phyloP scores from a whole-genome alignment of 2,113 vertebrate species.

The Bettongia penicillata region DNA sequence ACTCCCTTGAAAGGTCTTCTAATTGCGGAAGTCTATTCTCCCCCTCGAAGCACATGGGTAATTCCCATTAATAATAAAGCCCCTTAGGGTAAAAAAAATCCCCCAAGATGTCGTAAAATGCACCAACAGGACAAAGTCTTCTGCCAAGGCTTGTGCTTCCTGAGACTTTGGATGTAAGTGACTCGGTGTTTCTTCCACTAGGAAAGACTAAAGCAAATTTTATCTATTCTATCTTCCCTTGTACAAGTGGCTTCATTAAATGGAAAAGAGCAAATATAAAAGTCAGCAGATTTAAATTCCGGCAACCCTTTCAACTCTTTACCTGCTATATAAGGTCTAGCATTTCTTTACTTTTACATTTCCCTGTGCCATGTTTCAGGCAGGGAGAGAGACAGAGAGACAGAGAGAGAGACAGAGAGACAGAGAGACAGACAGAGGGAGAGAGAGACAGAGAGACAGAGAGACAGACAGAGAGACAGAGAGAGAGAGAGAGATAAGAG shows the following conservation, averaged over 20 bases:
- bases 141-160: constrained; percentile 52
- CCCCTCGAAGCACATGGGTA: constrained; percentile 50
- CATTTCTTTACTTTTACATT: constrained; percentile 7
- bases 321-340: neutral
- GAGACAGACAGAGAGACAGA: neutral
- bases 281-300: constrained; percentile 60
- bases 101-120: constrained; percentile 52
- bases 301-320: neutral
- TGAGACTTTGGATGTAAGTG: constrained; percentile 43
- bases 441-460: neutral
- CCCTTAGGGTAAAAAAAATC: constrained; percentile 45
- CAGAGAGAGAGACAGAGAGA: too few species aligned
- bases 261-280: neutral
- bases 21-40: constrained; percentile 61
- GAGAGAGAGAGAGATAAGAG: constrained; percentile 25
- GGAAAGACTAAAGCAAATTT: constrained; percentile 39
- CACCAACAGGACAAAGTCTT: constrained; percentile 41
- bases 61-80: constrained; percentile 71
- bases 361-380: neutral
- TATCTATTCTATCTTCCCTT: constrained; percentile 33
- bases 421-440: neutral
- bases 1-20: constrained; percentile 58
- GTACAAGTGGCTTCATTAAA: constrained; percentile 30
- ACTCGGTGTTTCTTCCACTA: constrained; percentile 25
- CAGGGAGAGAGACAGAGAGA: neutral